A percentile compares a stretch with the other conserved stretches of the same genome.
phyloP scores from a whole-genome alignment of 2,113 vertebrate species.

The Pseudopodoces humilis region DNA sequence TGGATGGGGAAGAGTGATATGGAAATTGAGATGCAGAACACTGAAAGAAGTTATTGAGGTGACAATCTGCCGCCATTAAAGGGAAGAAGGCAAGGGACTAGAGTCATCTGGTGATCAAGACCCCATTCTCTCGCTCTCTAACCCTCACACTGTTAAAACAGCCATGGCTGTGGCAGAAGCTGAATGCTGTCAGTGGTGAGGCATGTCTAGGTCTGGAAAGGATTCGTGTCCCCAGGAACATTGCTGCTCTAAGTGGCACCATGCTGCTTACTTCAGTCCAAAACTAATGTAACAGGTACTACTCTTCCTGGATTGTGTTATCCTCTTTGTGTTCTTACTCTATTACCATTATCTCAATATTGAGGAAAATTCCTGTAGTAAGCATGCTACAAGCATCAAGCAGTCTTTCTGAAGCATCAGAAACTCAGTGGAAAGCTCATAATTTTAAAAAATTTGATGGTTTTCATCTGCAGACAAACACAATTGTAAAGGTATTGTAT shows the following conservation, averaged over 20 bases:
- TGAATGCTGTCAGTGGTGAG: neutral
- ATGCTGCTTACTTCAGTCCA: neutral
- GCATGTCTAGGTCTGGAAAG: neutral
- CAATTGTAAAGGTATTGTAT: neutral
- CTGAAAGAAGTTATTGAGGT: rapidly evolving
- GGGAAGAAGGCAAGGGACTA: neutral
- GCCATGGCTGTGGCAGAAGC: neutral
- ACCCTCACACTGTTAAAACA: neutral
- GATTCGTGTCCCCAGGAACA: neutral
- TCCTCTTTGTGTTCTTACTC: neutral
- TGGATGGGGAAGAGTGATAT: neutral
- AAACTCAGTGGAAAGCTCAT: neutral
- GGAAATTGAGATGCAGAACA: neutral
- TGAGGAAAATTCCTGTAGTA: neutral
- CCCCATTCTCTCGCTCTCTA: neutral
- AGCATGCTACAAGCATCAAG: neutral
- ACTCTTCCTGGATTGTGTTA: neutral
- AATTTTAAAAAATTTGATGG: neutral
- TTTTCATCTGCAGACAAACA: neutral
- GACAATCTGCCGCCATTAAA: neutral
- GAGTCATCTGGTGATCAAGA: no score
- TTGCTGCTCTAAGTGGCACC: neutral
- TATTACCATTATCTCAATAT: neutral
- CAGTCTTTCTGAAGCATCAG: neutral
- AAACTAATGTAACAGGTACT: neutral